Conservation (phyloP, 2,888 invertebrate species). For the Apamea epomidion region DNA sequence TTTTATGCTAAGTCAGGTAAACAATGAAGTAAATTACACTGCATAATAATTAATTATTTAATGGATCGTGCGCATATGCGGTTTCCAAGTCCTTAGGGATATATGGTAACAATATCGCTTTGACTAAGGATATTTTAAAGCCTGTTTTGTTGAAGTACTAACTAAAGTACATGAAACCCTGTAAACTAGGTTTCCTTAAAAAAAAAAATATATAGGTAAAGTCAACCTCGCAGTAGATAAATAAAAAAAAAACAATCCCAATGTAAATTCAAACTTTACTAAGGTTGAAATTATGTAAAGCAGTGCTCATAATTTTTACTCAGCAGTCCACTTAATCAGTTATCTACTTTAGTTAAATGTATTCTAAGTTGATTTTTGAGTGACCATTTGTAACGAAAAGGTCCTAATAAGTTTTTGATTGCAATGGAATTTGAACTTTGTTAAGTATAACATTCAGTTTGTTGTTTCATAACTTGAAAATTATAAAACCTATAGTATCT, state of each 20-base stretch:
- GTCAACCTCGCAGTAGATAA: no score
- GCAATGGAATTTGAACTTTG: no score
- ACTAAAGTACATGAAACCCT: not conserved
- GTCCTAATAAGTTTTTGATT: no score
- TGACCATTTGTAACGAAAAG: not conserved
- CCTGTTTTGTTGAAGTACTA: not conserved
- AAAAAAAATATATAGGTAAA: not conserved
- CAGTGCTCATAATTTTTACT: not conserved
- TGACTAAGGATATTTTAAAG: not conserved
- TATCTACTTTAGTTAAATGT: not conserved
- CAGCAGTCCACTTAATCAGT: not conserved
- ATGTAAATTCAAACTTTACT: not conserved
- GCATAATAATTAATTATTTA: slow-evolving; percentile 13
- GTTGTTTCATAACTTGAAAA: no score
- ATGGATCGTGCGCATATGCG: slow-evolving; percentile 20
- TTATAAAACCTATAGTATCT: no score
- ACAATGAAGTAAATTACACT: slow-evolving; percentile 1
- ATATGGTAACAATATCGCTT: slow-evolving; percentile 26
- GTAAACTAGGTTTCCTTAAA: not conserved
- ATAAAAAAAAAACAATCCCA: no score
- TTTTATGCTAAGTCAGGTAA: not conserved
- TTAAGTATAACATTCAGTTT: no score
- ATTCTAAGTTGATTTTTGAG: not conserved
- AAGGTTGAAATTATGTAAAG: not conserved
- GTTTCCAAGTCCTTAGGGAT: slow-evolving; percentile 22